Evolutionary conservation across 2,113 vertebrate genomes (phyloP), one percentile per base, ranked within the genome.

Genomic region (Vulpes vulpes): DNA sequence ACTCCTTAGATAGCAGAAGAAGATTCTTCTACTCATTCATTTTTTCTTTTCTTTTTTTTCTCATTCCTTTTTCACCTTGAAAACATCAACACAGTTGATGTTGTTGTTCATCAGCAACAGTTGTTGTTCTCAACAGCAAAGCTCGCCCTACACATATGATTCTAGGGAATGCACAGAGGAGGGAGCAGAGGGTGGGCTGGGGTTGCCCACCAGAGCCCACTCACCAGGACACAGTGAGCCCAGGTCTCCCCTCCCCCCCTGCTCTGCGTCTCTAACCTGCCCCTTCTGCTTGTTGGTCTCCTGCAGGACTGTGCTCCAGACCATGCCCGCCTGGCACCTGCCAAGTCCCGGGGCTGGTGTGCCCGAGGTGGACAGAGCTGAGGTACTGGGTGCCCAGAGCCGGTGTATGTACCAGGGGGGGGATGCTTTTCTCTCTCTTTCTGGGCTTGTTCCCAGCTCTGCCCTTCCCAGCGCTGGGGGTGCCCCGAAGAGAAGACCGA

Each of bases 381-480:
- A 49, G 25, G 43, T 43, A 43, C 43, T 43, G 43, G 43, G 43
- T 43, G 43, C 43, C 43, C 6, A 43, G 43, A 43, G 43, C 43
- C 43, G 6, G 43, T 7, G 43, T 43, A 43, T 6, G 43, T 43
- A 43, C 43, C 43, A n/a, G n/a, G 5, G 38, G 7, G 20, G 8
- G 27, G 5, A 27, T 0, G 8, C n/a, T 53, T 43, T 65, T 17
- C 1, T 8, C 10, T n/a, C 17, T 30, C 23, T 79, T 20, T 64
- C 57, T 27, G 35, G 1, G 19, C 60, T 19, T 74, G n/a, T 51
- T n/a, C 57, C 71, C 27, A 55, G 49, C 67, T n/a, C 32, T 8
- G 9, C 60, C 76, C 76, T 73, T 11, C 5, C 53, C 2, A 1
- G 11, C 22, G 2, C n/a, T 19, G 20, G 2, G 3, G 20, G 27